Base-by-base conservation (phyloP, 1,140 invertebrate species). In the Pararge aegeria region DNA sequence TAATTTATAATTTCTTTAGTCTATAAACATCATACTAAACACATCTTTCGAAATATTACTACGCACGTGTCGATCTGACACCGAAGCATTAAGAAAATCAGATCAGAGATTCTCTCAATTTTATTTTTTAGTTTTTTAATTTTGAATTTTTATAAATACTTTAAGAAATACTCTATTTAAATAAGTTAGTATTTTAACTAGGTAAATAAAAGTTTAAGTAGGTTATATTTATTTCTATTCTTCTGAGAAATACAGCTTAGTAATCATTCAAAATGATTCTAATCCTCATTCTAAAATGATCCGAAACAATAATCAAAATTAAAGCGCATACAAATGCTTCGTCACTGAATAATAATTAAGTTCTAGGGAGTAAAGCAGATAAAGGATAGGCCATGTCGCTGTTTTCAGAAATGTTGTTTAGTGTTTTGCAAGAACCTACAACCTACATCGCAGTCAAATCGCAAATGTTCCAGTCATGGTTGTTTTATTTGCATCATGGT, bases 371-470 rank as follows among this genome's bases (percentile, higher is more conserved):
- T 55, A 50, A 50, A 34, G 13, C 13, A 42, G 27, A 34, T 54
- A 50, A 57, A 68, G n/a, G 52, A 55, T 20, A 24, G 49, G 34
- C 37, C 62, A 56, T 70, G 61, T 56, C 49, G 56, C 64, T 61
- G 34, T 75, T 75, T 68, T 72, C 69, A 69, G 71, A 75, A 78
- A 80, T 70, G 83, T 78, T 72, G 65, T 72, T 75, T 73, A 74
- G 63, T 72, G 63, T 70, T 68, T 69, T 74, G 60, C 50, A 70
- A 73, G 61, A 61, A 57, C 42, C 61, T 61, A 59, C 38, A 40
- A 40, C 30, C 7, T 67, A 55, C 29, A 54, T 68, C 73, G 64
- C 75, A 56, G 67, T 62, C 46, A 44, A 27, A 46, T 57, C 70
- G 71, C 74, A 65, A 72, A 72, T 71, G 68, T 76, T 71, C 66